These are phyloP conservation scores for Pantala flavescens DNA, from an alignment of 1,140 invertebrate genomes.

Conservation along the genomic window DNA sequence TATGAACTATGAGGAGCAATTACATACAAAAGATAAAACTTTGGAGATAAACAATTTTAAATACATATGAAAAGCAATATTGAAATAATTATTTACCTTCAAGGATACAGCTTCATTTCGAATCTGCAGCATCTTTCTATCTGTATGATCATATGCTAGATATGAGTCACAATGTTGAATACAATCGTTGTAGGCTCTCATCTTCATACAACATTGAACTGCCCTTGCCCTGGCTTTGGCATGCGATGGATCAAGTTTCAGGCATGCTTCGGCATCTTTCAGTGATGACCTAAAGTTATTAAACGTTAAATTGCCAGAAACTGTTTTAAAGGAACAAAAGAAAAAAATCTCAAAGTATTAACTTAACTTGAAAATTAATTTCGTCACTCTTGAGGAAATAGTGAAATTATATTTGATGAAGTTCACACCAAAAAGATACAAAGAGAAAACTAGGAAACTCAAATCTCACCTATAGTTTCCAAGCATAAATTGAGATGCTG, in stretches of 20 bases:
- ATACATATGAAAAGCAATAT: too few relatives aligned
- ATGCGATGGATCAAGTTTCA: constrained; percentile 68
- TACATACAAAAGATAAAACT: too few relatives aligned
- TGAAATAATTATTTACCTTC: constrained; percentile 31
- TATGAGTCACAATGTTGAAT: constrained; percentile 62
- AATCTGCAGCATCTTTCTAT: constrained; percentile 46
- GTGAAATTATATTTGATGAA: too few relatives aligned
- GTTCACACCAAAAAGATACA: too few relatives aligned
- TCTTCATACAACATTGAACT: constrained; percentile 56
- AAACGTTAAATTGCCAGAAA: constrained; percentile 21
- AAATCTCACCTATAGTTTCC: constrained; percentile 62
- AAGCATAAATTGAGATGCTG: constrained; percentile 75
- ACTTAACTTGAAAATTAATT: too few relatives aligned
- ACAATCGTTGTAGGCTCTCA: constrained; percentile 60
- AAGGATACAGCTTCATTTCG: constrained; percentile 44
- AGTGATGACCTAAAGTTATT: constrained; percentile 50
- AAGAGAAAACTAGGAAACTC: too few relatives aligned
- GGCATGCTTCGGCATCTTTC: constrained; percentile 61
- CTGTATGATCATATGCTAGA: constrained; percentile 42
- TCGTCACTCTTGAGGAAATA: too few relatives aligned
- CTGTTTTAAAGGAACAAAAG: constrained; percentile 15
- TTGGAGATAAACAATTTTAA: too few relatives aligned
- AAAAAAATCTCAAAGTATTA: not conserved
- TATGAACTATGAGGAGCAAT: too few relatives aligned
- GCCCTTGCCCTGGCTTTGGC: constrained; percentile 66